Evolutionary conservation across 2,113 vertebrate genomes (phyloP).

Genomic region (Panurus biarmicus): DNA sequence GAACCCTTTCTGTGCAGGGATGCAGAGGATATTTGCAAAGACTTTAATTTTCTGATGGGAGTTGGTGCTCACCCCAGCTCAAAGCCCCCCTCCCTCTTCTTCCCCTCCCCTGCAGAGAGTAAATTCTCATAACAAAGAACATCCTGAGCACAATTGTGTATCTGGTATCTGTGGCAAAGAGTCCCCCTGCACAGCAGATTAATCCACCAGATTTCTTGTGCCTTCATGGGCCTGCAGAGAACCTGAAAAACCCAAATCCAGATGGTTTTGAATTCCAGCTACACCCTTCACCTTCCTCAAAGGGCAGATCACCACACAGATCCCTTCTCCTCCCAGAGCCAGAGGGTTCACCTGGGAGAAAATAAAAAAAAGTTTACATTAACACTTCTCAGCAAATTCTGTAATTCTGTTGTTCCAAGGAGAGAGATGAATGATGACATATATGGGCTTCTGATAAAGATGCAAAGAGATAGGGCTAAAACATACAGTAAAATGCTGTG

Average conservation of each 20-base stretch:
- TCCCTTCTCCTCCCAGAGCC: background rate
- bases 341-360: background rate
- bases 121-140: slow-evolving; percentile 17
- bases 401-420: slow-evolving; percentile 5
- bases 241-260: background rate
- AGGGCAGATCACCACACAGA: background rate
- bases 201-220: background rate
- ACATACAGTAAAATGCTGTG: background rate
- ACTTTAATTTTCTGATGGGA: background rate
- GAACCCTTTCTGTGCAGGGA: background rate
- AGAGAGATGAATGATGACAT: slow-evolving; percentile 47
- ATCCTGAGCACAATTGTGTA: slow-evolving; percentile 4
- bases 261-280: background rate
- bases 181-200: background rate
- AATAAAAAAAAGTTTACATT: background rate
- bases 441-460: slow-evolving; percentile 56
- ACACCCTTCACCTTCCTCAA: background rate
- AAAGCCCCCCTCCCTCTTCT: background rate
- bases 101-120: background rate
- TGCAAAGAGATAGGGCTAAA: slow-evolving; percentile 49
- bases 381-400: slow-evolving; percentile 24
- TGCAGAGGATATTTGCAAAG: background rate
- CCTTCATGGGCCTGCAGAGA: background rate
- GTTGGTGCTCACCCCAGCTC: rapidly evolving
- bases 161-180: background rate